Evolutionary conservation across 2,113 vertebrate genomes (phyloP), one percentile per base, ranked within the genome.

Genomic region (Manacus vitellinus): DNA sequence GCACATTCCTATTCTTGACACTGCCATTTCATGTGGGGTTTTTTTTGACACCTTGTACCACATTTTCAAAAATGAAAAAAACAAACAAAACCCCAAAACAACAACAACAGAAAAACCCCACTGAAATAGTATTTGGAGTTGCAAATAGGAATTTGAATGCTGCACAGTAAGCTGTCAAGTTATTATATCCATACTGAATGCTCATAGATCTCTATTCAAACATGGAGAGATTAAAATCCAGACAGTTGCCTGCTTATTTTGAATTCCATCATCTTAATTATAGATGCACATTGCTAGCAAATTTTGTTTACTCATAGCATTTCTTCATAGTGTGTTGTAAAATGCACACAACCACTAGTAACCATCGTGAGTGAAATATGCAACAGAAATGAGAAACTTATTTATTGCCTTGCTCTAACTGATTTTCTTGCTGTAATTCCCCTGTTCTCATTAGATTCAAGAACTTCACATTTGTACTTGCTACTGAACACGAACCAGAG

Each of bases 401-500:
- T 70, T 84, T 87, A 59, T 68, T 81, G 47, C 74, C 33, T 75
- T 85, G 27, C 33, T 73, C 33, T 52, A 37, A 37, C 58, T n/a
- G 31, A 47, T 73, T 91, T 84, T 87, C 59, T 71, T 92, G 13
- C 59, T 61, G 54, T 52, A 85, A 65, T 63, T 59, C 33, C 46
- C 10, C 27, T 59, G 55, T 52, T 95, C 51, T 91, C 43, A 74
- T 95, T 77, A 92, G 35, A 44, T 67, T 91, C 46, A 31, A 59
- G 55, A 86, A n/a, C 35, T 74, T 74, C 56, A 43, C 51, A 52
- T 86, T 86, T 91, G 79, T 91, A 80, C 72, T 72, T 77, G 75
- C 67, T 73, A 24, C 22, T 43, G 59, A 70, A 51, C 27, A 19
- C 0, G 2, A 62, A 90, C 8, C 31, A 49, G 79, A 61, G 14